Conservation (phyloP, 2,113 vertebrate genomes). For the Labeo catla region DNA sequence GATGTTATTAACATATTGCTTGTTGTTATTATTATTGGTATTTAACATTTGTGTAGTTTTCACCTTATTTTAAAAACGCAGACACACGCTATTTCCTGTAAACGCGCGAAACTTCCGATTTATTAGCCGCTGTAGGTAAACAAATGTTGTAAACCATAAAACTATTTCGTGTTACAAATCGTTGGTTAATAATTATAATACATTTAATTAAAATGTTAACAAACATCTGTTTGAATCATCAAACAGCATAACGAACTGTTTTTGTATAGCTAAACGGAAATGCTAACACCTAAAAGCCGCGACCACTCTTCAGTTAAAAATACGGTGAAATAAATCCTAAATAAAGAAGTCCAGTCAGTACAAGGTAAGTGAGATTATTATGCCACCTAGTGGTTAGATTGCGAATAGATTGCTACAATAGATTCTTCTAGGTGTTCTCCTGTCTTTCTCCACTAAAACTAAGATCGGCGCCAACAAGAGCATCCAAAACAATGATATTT, state of each 20-base stretch:
- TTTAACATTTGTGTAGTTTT: not conserved
- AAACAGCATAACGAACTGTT: not conserved
- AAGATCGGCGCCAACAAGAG: not conserved
- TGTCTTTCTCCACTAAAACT: not conserved
- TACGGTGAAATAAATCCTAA: not conserved
- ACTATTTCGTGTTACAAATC: not conserved
- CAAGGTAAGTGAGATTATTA: conserved; percentile 46
- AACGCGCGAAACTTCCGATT: not conserved
- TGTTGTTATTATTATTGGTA: too few relatives aligned
- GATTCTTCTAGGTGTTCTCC: too few relatives aligned
- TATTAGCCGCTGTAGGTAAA: too few relatives aligned
- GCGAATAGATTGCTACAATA: not conserved
- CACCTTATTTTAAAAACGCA: not conserved
- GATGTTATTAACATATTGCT: too few relatives aligned
- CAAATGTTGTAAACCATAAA: not conserved
- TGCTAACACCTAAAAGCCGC: not conserved
- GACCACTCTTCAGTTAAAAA: not conserved
- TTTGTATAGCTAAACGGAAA: not conserved
- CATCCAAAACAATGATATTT: not conserved
- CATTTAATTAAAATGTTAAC: not conserved
- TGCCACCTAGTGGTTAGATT: conserved; percentile 72
- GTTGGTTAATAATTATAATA: not conserved
- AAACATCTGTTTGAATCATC: not conserved
- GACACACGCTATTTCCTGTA: not conserved
- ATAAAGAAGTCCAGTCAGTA: not conserved